Conservation (phyloP, 2,888 invertebrate species). For the Steinernema scapterisci region DNA sequence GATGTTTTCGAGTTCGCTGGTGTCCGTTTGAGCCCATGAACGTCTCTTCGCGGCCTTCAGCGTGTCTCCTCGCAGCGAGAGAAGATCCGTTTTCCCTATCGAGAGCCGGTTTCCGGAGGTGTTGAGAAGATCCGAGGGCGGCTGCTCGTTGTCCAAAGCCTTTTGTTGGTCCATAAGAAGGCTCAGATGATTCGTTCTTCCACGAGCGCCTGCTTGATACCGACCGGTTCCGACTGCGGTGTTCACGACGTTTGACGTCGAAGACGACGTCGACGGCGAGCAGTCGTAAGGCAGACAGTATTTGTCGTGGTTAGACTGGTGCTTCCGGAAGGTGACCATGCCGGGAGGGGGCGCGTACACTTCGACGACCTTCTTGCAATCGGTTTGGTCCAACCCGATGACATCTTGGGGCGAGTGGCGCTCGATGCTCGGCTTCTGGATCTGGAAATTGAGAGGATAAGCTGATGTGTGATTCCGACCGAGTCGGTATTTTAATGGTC, state of each 20-base stretch:
- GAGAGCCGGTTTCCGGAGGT: constrained; percentile 14
- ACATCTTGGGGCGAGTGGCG: neutral
- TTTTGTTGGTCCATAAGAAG: neutral
- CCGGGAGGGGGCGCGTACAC: neutral
- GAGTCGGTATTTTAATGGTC: constrained; percentile 31
- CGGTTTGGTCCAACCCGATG: constrained; percentile 7
- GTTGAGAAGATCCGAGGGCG: neutral
- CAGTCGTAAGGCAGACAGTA: constrained; percentile 1
- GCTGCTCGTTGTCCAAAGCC: neutral
- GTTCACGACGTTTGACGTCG: neutral
- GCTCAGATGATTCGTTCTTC: constrained; percentile 1
- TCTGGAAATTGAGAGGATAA: neutral
- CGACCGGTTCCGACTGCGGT: constrained; percentile 43
- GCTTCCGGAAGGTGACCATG: constrained; percentile 19
- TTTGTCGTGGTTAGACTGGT: neutral
- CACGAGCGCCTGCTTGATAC: constrained; percentile 38
- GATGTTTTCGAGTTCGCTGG: constrained; percentile 57
- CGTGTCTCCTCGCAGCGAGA: constrained; percentile 61
- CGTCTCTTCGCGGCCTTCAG: constrained; percentile 65
- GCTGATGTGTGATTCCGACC: neutral
- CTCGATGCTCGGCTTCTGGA: neutral
- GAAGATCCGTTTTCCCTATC: constrained; percentile 49
- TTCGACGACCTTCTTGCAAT: constrained; percentile 22
- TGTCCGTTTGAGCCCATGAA: constrained; percentile 59
- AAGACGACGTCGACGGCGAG: constrained; percentile 33